A percentile compares a stretch with the other conserved stretches of the same genome.
Conservation (phyloP, 1,140 invertebrate genomes). For the Periplaneta americana region DNA sequence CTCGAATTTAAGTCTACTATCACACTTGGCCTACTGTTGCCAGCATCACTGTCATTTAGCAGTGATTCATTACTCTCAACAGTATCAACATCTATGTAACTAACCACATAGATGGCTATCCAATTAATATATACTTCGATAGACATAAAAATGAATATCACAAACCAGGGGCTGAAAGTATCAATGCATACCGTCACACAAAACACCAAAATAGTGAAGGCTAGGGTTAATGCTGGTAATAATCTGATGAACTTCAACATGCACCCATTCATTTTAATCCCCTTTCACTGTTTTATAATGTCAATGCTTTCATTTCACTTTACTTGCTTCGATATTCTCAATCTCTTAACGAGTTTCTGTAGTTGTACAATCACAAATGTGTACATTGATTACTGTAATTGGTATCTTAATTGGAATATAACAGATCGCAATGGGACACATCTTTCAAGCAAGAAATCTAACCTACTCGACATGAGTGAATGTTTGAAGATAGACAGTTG, state of each 20-base stretch:
- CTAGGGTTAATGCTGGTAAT: neutral
- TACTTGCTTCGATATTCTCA: no score
- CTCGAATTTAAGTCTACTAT: neutral
- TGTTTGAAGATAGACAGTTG: no score
- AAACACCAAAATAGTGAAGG: neutral
- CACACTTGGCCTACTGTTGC: neutral
- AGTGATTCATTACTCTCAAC: neutral
- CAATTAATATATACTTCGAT: constrained; percentile 6
- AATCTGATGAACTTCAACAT: neutral
- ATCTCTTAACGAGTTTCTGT: no score
- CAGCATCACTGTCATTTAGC: neutral
- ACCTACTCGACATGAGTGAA: no score
- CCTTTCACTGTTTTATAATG: no score
- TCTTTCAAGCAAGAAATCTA: no score
- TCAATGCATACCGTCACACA: neutral
- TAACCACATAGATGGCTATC: neutral
- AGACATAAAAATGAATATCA: neutral
- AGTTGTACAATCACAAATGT: no score
- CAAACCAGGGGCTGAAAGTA: neutral
- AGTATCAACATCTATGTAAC: neutral
- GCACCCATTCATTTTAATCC: neutral
- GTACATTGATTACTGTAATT: no score
- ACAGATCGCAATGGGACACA: no score
- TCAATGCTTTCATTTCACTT: no score
- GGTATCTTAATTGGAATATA: no score